phyloP scores from a whole-genome alignment of 35 echinoderm and acorn worm species.

The Ophioderma brevispina region DNA sequence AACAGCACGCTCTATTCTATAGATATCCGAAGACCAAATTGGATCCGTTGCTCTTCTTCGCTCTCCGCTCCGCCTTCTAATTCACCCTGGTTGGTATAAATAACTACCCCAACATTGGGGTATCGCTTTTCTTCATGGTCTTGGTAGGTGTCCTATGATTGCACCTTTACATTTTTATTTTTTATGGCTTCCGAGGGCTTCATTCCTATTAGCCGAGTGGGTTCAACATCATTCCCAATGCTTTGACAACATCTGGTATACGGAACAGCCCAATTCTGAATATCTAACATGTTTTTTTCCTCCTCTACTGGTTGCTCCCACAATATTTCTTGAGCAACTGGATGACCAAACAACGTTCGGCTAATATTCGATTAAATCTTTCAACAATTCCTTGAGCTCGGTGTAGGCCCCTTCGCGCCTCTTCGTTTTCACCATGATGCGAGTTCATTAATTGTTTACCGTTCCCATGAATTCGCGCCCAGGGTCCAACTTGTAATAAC shows the following conservation, averaged over 20 bases:
- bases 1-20: too few relatives aligned
- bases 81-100: not conserved
- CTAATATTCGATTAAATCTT: not conserved
- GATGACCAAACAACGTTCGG: not conserved
- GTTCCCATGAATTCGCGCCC: not conserved
- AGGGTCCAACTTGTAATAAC: not conserved
- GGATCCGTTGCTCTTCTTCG: not conserved
- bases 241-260: not conserved
- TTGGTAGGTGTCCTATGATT: not conserved
- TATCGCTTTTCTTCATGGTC: not conserved
- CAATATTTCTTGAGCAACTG: slow-evolving; percentile 14
- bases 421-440: not conserved
- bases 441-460: not conserved
- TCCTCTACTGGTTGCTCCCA: too few relatives aligned
- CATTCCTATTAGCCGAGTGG: not conserved
- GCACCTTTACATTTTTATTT: not conserved
- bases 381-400: slow-evolving; percentile 1
- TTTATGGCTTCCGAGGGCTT: not conserved
- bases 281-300: too few relatives aligned
- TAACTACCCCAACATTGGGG: not conserved
- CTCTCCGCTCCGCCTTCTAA: not conserved
- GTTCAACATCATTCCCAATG: not conserved
- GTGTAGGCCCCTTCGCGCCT: not conserved
- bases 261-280: not conserved
- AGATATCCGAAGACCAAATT: not conserved